Percentiles rank a stretch among this genome's conserved stretches.
phyloP scores from a whole-genome alignment of 2,113 vertebrate genomes.

The Clarias batrachus region DNA sequence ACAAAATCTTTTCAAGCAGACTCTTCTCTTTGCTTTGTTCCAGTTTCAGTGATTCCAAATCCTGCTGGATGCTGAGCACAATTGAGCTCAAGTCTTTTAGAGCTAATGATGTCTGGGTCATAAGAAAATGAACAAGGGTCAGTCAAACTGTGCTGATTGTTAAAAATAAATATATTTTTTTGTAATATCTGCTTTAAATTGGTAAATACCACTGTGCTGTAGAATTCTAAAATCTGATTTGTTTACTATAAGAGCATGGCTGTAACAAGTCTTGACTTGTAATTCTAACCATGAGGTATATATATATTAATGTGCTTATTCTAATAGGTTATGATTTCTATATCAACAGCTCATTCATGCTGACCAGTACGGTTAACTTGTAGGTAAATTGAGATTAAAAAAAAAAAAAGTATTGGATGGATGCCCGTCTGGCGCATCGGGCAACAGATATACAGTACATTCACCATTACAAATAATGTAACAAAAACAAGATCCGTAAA shows the following conservation, averaged over 20 bases:
- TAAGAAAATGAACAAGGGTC: constrained; percentile 24
- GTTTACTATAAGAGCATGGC: not conserved
- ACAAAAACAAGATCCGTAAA: too few relatives aligned
- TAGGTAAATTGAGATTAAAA: too few relatives aligned
- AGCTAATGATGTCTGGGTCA: constrained; percentile 56
- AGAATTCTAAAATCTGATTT: not conserved
- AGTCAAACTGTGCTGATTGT: not conserved
- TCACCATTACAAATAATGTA: too few relatives aligned
- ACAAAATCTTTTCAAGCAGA: constrained; percentile 64
- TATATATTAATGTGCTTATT: not conserved
- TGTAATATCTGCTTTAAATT: not conserved
- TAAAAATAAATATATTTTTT: not conserved
- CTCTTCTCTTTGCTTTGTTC: constrained; percentile 62
- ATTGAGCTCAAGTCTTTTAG: constrained; percentile 58
- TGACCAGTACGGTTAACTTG: not conserved
- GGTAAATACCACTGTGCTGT: not conserved
- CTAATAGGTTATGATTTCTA: not conserved
- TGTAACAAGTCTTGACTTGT: not conserved
- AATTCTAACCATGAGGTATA: not conserved
- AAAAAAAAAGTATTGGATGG: not conserved
- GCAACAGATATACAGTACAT: too few relatives aligned
- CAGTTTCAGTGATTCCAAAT: constrained; percentile 61
- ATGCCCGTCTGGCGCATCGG: too few relatives aligned
- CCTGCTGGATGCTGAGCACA: constrained; percentile 60
- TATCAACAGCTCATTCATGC: not conserved